Conservation (phyloP, 2,113 vertebrate species). For the Aphelocoma coerulescens region DNA sequence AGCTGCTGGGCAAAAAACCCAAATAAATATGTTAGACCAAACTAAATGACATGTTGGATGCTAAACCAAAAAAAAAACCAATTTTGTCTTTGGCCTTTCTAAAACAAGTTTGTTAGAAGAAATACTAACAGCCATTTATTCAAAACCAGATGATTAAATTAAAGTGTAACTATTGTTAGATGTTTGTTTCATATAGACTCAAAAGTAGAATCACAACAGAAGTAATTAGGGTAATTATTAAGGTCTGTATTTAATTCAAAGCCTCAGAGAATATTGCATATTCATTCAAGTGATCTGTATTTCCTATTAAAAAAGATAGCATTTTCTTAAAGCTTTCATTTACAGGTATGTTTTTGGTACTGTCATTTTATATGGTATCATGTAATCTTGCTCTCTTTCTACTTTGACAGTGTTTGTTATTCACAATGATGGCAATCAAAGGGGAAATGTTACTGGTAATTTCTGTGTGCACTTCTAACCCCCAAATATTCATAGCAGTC, state of each 20-base stretch:
- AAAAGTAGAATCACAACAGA: constrained; percentile 71
- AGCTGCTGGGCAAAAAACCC: background rate
- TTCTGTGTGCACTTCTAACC: constrained; percentile 18
- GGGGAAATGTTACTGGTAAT: constrained; percentile 42
- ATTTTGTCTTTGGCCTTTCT: constrained; percentile 55
- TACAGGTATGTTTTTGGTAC: background rate
- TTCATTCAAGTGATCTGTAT: constrained; percentile 45
- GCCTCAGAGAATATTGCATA: constrained; percentile 42
- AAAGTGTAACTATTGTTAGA: constrained; percentile 54
- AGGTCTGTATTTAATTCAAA: constrained; percentile 63
- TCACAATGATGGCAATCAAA: constrained; percentile 42
- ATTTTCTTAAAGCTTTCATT: constrained; percentile 27
- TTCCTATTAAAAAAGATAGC: background rate
- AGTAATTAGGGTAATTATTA: constrained; percentile 70
- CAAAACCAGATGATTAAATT: constrained; percentile 48
- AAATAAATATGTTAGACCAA: constrained; percentile 41
- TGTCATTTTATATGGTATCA: background rate
- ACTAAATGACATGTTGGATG: constrained; percentile 14
- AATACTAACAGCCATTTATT: constrained; percentile 41
- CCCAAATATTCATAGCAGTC: constrained; percentile 35
- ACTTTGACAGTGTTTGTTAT: constrained; percentile 39
- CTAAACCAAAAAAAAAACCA: constrained; percentile 14
- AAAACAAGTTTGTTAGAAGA: constrained; percentile 22
- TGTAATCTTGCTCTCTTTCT: constrained; percentile 1
- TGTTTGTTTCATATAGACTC: constrained; percentile 67